These are phyloP conservation scores for Actinernus sp. DNA, from an alignment of 92 coral and sea anemone genomes.

Conservation along the genomic window DNA sequence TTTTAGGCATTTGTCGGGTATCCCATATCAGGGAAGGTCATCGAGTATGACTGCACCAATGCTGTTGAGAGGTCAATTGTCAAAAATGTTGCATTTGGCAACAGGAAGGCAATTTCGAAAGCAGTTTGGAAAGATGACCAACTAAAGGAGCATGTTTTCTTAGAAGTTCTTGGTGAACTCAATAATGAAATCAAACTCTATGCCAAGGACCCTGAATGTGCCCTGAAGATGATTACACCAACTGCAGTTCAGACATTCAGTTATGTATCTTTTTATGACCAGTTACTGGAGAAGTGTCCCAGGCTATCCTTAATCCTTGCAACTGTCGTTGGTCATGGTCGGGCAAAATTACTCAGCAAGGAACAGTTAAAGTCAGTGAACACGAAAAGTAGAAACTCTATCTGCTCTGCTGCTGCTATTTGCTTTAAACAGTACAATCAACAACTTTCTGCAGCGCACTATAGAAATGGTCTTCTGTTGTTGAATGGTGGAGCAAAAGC, in stretches of 20 bases:
- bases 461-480: too few relatives aligned
- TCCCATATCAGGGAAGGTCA: conserved; percentile 23
- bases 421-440: too few relatives aligned
- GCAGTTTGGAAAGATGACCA: conserved; percentile 22
- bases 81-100: conserved; percentile 12
- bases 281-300: too few relatives aligned
- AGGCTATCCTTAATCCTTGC: too few relatives aligned
- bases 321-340: too few relatives aligned
- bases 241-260: conserved; percentile 7
- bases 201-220: conserved; percentile 31
- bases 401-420: too few relatives aligned
- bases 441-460: too few relatives aligned
- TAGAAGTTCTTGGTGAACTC: conserved; percentile 6
- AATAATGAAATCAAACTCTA: conserved; percentile 13
- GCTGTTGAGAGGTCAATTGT: conserved; percentile 18
- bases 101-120: conserved; percentile 7
- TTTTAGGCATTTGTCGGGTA: conserved; percentile 16
- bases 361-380: too few relatives aligned
- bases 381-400: too few relatives aligned
- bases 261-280: conserved; percentile 5
- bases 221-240: conserved; percentile 5
- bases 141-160: conserved; percentile 15
- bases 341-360: too few relatives aligned
- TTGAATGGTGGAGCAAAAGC: conserved; percentile 28
- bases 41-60: conserved; percentile 19